Percentiles rank a stretch among this genome's conserved stretches.
These are phyloP conservation scores for Heliconius himera DNA, from an alignment of 1,140 invertebrate genomes.

Conservation along the genomic window DNA sequence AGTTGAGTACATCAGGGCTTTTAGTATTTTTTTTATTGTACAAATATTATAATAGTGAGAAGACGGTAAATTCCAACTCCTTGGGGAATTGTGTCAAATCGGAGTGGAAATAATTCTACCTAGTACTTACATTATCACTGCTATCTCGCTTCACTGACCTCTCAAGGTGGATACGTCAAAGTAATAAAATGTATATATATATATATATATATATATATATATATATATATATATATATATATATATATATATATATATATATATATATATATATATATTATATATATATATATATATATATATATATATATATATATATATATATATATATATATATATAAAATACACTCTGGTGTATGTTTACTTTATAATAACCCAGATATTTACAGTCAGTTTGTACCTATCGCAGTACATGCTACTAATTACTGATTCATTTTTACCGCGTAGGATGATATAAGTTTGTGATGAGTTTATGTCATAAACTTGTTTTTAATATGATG, in stretches of 20 bases:
- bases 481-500: constrained; percentile 68
- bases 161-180: neutral
- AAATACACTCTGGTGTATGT: neutral
- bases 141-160: neutral
- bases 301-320: no score
- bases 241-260: no score
- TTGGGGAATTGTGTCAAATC: no score
- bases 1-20: no score
- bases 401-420: constrained; percentile 21
- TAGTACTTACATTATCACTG: neutral
- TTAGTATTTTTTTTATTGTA: no score
- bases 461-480: constrained; percentile 67
- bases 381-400: neutral
- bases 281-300: no score
- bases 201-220: no score
- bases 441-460: constrained; percentile 64
- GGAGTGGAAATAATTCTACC: neutral
- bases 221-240: no score
- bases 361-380: neutral
- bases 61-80: no score
- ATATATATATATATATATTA: no score
- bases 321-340: no score
- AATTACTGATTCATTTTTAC: constrained; percentile 64
- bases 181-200: neutral
- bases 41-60: no score